These are phyloP conservation scores for Bombus sibiricus DNA, from an alignment of 1,140 invertebrate genomes.

Conservation along the genomic window DNA sequence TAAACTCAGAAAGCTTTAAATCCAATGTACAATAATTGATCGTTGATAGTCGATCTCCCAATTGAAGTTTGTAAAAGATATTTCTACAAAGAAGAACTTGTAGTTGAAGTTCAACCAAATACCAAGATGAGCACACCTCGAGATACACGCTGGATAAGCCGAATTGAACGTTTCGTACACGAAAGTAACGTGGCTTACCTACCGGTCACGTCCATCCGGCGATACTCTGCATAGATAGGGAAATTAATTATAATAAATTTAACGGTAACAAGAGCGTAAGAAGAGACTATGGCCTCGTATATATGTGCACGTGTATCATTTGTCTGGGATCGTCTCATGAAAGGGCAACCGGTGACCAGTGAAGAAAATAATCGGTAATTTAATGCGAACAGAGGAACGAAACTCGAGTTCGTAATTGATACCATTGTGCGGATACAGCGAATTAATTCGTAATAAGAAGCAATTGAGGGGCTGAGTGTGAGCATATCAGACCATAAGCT, in stretches of 20 bases:
- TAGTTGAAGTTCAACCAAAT: no score
- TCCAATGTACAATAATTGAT: neutral
- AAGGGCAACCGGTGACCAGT: constrained; percentile 24
- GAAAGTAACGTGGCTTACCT: constrained; percentile 32
- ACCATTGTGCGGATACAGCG: neutral
- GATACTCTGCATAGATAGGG: constrained; percentile 76
- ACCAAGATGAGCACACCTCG: neutral
- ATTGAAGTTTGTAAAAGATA: neutral
- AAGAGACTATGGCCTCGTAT: constrained; percentile 8
- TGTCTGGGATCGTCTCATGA: constrained; percentile 39
- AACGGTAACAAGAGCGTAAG: constrained; percentile 79
- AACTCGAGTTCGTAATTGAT: constrained; percentile 6
- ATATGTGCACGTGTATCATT: constrained; percentile 4
- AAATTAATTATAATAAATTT: constrained; percentile 83
- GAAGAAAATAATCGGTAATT: constrained; percentile 38
- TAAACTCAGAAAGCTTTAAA: no score
- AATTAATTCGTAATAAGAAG: constrained; percentile 17
- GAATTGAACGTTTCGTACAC: constrained; percentile 26
- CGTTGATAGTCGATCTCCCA: no score
- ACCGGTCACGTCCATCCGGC: constrained; percentile 67
- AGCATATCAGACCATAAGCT: neutral
- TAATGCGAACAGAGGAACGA: constrained; percentile 6
- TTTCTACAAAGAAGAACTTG: neutral
- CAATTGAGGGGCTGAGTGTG: neutral
- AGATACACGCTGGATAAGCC: neutral